A percentile compares a stretch with the other conserved stretches of the same genome.
These are phyloP conservation scores for Coptodon rendalli DNA, from an alignment of 2,113 vertebrate species.

Conservation along the genomic window DNA sequence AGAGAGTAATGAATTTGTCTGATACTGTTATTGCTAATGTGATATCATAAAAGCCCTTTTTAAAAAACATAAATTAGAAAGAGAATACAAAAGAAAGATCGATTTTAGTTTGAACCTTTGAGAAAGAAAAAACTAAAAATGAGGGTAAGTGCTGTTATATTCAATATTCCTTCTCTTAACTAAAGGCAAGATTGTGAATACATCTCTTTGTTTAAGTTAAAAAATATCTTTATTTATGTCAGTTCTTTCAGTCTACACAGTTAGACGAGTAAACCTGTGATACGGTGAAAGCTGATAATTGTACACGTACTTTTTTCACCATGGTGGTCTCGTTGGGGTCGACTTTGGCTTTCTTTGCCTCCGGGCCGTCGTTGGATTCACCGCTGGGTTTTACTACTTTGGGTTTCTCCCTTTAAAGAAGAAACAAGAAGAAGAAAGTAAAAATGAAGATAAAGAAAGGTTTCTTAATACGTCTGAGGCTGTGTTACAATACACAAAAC, in stretches of 20 bases:
- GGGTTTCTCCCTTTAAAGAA: slow-evolving; percentile 75
- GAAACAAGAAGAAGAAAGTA: neutral
- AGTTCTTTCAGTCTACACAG: neutral
- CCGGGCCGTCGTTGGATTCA: slow-evolving; percentile 77
- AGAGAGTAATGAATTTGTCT: neutral
- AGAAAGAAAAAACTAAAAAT: neutral
- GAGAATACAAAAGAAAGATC: neutral
- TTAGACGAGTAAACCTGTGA: neutral
- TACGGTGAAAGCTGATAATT: neutral
- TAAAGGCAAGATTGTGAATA: neutral
- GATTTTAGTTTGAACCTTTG: neutral
- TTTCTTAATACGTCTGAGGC: neutral
- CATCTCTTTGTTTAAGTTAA: neutral
- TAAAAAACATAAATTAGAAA: neutral
- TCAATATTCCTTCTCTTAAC: neutral
- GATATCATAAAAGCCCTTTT: neutral
- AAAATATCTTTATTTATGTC: neutral
- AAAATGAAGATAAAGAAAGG: neutral
- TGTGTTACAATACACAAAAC: neutral
- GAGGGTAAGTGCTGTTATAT: neutral
- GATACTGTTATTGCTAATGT: neutral
- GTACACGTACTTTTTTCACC: slow-evolving; percentile 85
- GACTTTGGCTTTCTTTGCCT: slow-evolving; percentile 82
- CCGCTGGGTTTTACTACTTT: slow-evolving; percentile 75
- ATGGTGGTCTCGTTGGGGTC: slow-evolving; percentile 83